Evolutionary conservation across 2,113 vertebrate species (phyloP), one percentile per base, ranked within the genome.

Genomic region (Microcebus murinus): DNA sequence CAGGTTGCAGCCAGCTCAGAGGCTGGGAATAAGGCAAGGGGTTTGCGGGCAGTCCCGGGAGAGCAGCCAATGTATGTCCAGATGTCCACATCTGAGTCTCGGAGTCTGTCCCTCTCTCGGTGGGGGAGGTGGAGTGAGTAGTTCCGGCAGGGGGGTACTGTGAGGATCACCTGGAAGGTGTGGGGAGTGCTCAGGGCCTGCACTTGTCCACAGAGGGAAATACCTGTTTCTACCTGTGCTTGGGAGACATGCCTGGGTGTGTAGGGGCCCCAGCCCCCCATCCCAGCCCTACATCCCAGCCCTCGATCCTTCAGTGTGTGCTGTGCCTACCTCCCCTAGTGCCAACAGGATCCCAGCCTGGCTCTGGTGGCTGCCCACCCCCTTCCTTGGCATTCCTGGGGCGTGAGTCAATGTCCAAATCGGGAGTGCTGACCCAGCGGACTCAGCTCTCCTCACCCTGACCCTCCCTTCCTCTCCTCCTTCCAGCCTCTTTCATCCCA

Each of bases 351-450:
- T 83, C 68, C 85, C 94, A 68, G 82, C 81, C 67, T 31, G 29
- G 85, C 79, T 89, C 93, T 45, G 39, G 57, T 25, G 55, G 86
- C 92, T 87, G 67, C 94, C 87, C 84, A 65, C 73, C 76, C 63
- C n/a, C 68, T 90, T 45, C 90, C 90, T 79, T 42, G 79, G 85
- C 96, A 97, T 98, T 96, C 97, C 96, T 93, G 79, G 45, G n/a
- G 96, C 86, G 74, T 97, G 98, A 98, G 97, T 98, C 97, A 98
- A 8, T 17, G 48, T 96, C 95, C 95, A 25, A 71, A 96, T 91
- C 1, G 2, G 95, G 94, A 91, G 79, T 70, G 90, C 96, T 95
- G 95, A 94, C 83, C 88, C 93, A 93, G 94, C 94, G 91, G 59
- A 55, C 52, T 17, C 52, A 55, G 52, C 52, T 55, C 77, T 21